Conservation (phyloP, 64 coral and sea anemone species). For the Montipora efflorescens region DNA sequence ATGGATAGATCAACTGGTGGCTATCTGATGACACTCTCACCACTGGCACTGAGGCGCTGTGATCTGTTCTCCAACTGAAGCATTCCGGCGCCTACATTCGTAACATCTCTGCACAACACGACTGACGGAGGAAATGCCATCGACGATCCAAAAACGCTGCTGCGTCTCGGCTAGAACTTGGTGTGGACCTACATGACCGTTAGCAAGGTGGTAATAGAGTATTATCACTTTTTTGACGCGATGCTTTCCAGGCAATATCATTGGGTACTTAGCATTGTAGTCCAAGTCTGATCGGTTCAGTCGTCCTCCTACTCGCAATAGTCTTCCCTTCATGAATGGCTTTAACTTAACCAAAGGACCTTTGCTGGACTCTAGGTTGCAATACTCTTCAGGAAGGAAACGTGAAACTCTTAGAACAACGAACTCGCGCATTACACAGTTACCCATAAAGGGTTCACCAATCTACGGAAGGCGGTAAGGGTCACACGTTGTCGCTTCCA, state of each 20-base stretch:
- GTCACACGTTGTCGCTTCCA: too few species aligned
- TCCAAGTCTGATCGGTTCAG: not conserved
- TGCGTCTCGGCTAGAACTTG: constrained; percentile 53
- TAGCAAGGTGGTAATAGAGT: not conserved
- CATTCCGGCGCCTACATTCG: too few species aligned
- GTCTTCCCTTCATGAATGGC: not conserved
- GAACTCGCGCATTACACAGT: too few species aligned
- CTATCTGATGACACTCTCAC: not conserved
- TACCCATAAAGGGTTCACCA: too few species aligned
- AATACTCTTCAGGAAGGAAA: not conserved
- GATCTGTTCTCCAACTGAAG: too few species aligned
- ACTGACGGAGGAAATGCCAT: too few species aligned
- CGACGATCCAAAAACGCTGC: constrained; percentile 37
- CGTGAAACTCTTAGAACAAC: too few species aligned
- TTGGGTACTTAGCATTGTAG: constrained; percentile 25
- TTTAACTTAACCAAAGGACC: not conserved
- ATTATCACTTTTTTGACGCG: constrained; percentile 46
- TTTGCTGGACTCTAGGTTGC: not conserved
- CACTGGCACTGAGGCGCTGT: too few species aligned
- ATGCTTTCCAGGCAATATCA: not conserved
- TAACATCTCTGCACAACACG: too few species aligned
- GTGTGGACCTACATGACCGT: constrained; percentile 32
- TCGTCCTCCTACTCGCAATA: constrained; percentile 12
- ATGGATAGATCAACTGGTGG: constrained; percentile 31
- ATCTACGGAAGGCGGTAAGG: too few species aligned